Base-by-base conservation (phyloP, 2,797 vertebrate species). In the Muscicapa comitata region DNA sequence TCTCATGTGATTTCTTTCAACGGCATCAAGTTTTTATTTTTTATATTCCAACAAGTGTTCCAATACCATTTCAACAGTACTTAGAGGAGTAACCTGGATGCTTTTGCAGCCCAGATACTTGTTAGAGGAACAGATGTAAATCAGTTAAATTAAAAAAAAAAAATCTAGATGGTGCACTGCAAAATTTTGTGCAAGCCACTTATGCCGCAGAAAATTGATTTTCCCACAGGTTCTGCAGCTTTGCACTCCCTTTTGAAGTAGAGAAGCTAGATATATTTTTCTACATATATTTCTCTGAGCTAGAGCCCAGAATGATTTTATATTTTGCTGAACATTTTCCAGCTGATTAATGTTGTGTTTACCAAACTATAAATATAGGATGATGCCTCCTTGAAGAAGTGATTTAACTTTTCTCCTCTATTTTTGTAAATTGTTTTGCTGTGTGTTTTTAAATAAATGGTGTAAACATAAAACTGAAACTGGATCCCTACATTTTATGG, bases 171-270 rank as follows among this genome's bases (percentile, higher is more conserved):
- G 55, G 66, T 72, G 24, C 70, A 43, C 29, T 75, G 85, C 66
- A 91, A 92, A 95, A 94, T 86, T 93, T 86, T 47, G 73, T 81
- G 87, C 70, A n/a, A 96, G 70, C 48, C 82, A 91, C 87, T 73
- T 79, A 78, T 37, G 73, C 82, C 1, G 42, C 93, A 96, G 94
- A 92, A 97, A 97, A 97, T 96, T 95, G 95, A 96, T 97, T 96
- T 97, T 90, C 89, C 70, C 51, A 28, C 79, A 94, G 95, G 82
- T 93, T 97, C 89, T 94, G 88, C 88, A 82, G 90, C 76, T 95
- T 79, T 86, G 57, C 82, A 35, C 65, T 97, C 77, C 79, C 93
- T 96, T 96, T 96, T 96, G 95, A 96, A 97, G 96, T 94, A 77
- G 20, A 62, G 93, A 78, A 80, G 43, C 51, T 40, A 93, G 91